Evolutionary conservation across 1,140 invertebrate species (phyloP), one percentile per base, ranked within the genome.

Genomic region (Alviniconcha marisindica): DNA sequence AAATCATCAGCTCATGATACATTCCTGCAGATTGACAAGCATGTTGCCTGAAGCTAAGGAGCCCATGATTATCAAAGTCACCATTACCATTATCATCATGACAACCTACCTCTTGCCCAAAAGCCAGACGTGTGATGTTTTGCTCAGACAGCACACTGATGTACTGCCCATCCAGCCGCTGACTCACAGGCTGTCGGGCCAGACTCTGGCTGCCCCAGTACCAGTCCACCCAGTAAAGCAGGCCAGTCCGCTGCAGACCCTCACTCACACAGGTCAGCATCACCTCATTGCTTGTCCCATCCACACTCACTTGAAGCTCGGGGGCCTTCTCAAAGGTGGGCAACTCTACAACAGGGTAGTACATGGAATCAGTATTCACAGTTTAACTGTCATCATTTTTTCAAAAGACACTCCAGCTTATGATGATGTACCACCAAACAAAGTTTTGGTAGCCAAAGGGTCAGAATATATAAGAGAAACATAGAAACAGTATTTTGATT

Each of bases 221-320:
- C 84, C 87, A 88, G 18, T 85, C 21, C 1, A 87, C 73, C n/a
- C 33, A 81, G 78, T 89, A 89, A 0, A 38, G 40, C 0, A 88
- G 73, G 69, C 79, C 69, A 28, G 54, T 33, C 0, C 63, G 56
- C 1, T 84, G 33, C 40, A 89, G 82, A 24, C 33, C 44, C 28
- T 74, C 31, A 77, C 86, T 83, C 18, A 63, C 77, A 78, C 88
- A 89, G 5, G 31, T 63, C 63, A 89, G 85, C 3, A 28, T 21
- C 18, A 69, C 69, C 31, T 79, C 44, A 10, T 79, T 84, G 15
- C 33, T 84, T 28, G 69, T 78, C 15, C 36, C 28, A 15, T 82
- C 73, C 0, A 87, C 82, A 40, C 33, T 40, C 15, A 88, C 80
- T 14, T 3, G 33, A 15, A 89, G n/a, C 31, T 51, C 28, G 24